phyloP scores from a whole-genome alignment of 2,888 invertebrate genomes.

The Flexamia atlantica region DNA sequence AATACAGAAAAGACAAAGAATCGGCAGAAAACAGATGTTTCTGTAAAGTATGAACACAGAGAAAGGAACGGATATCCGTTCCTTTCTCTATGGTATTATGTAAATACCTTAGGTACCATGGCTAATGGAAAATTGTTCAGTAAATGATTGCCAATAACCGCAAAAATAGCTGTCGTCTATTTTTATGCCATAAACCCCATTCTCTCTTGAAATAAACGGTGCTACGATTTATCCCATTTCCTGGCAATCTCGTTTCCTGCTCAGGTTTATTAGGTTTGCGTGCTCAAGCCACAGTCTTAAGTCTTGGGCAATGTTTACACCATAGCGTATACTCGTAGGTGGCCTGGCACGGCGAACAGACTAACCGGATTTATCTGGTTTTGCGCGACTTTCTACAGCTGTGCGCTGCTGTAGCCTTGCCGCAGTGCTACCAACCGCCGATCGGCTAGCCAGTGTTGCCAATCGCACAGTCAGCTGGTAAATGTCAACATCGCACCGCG shows the following conservation, averaged over 20 bases:
- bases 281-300: neutral
- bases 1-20: too few relatives aligned
- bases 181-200: too few relatives aligned
- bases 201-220: too few relatives aligned
- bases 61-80: too few relatives aligned
- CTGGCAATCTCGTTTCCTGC: neutral
- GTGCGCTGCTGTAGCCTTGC: constrained; percentile 26
- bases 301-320: constrained; percentile 11
- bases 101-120: too few relatives aligned
- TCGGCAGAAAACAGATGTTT: too few relatives aligned
- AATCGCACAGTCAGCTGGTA: constrained; percentile 32
- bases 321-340: neutral
- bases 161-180: too few relatives aligned
- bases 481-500: constrained; percentile 34
- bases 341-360: constrained; percentile 2
- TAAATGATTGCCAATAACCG: too few relatives aligned
- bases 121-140: too few relatives aligned
- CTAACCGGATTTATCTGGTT: constrained; percentile 41
- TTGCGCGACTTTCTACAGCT: constrained; percentile 43
- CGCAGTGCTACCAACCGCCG: constrained; percentile 5
- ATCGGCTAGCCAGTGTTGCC: constrained; percentile 29
- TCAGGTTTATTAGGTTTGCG: neutral
- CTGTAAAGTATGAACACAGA: too few relatives aligned
- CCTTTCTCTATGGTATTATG: too few relatives aligned
- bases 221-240: too few relatives aligned